Evolutionary conservation across 2,113 vertebrate species (phyloP).

Genomic region (Turnix velox): DNA sequence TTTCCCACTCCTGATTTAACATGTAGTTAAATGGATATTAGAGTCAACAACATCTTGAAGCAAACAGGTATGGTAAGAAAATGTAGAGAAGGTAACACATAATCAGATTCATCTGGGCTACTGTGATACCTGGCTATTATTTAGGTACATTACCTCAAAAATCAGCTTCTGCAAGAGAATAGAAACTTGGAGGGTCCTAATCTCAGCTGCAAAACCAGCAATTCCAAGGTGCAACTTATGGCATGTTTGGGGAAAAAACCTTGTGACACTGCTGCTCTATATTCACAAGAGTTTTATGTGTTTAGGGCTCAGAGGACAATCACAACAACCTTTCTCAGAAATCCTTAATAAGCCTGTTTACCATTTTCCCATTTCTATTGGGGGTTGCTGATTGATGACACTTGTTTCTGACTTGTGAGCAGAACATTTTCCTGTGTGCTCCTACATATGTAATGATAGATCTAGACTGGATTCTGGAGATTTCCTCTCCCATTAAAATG

Average conservation of each 20-base stretch:
- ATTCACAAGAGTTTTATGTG: not conserved
- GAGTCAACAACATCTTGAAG: not conserved
- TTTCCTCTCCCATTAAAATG: not conserved
- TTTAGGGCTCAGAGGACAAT: not conserved
- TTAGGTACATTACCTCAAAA: not conserved
- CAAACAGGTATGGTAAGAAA: not conserved
- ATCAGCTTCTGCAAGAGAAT: not conserved
- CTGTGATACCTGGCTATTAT: not conserved
- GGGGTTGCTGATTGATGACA: not conserved
- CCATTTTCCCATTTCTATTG: not conserved
- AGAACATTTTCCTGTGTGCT: not conserved
- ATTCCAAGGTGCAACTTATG: not conserved
- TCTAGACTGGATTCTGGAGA: not conserved
- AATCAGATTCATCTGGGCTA: not conserved
- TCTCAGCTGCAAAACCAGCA: not conserved
- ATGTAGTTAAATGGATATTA: not conserved
- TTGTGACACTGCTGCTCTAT: not conserved
- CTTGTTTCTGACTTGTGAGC: not conserved
- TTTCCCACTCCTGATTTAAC: not conserved
- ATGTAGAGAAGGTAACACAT: not conserved
- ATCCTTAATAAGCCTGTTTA: not conserved
- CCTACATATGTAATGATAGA: not conserved
- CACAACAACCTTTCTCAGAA: not conserved
- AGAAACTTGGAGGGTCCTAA: not conserved
- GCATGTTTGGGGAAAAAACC: not conserved